These are phyloP conservation scores for Limnephilus marmoratus DNA, from an alignment of 2,888 invertebrate genomes.

Conservation along the genomic window DNA sequence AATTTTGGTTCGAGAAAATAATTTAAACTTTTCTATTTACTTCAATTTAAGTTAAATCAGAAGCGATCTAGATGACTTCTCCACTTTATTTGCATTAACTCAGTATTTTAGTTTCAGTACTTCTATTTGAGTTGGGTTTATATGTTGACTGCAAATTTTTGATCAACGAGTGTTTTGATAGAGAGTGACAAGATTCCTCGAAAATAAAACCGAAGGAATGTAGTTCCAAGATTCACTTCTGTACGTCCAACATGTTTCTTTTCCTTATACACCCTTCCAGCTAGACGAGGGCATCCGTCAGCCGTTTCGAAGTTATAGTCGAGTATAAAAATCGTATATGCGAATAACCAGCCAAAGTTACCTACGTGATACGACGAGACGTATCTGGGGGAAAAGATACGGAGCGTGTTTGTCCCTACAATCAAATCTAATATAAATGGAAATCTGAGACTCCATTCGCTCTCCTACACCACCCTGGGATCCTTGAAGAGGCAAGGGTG, in stretches of 20 bases:
- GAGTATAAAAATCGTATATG: constrained; percentile 63
- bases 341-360: constrained; percentile 65
- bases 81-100: neutral
- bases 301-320: constrained; percentile 60
- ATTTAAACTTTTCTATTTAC: neutral
- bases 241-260: constrained; percentile 12
- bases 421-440: constrained; percentile 67
- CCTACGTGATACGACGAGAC: constrained; percentile 63
- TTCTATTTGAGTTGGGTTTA: neutral
- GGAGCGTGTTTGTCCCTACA: constrained; percentile 64
- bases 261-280: neutral
- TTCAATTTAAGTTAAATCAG: neutral
- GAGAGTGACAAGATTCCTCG: neutral
- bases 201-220: neutral
- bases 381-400: constrained; percentile 44
- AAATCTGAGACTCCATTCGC: constrained; percentile 64
- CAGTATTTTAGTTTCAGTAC: neutral
- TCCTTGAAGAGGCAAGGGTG: constrained; percentile 17
- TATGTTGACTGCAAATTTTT: neutral
- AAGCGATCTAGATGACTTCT: neutral
- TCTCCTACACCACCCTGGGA: constrained; percentile 34
- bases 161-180: neutral
- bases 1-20: neutral
- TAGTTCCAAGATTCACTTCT: neutral
- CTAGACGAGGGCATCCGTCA: constrained; percentile 44